phyloP scores from a whole-genome alignment of 2,113 vertebrate species.

The Candoia aspera region DNA sequence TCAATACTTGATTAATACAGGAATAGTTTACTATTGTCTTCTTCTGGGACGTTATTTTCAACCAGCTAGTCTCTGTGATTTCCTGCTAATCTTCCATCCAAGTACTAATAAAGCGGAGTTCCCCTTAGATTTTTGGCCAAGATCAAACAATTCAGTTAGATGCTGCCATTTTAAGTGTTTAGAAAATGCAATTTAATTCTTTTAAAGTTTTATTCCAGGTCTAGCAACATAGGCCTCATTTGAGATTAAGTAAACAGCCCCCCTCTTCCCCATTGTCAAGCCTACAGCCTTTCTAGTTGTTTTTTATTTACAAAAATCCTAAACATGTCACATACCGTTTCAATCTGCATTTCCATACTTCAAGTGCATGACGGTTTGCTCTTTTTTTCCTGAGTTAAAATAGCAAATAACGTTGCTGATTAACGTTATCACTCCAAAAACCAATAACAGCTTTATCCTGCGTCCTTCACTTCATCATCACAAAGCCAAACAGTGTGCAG shows the following conservation, averaged over 20 bases:
- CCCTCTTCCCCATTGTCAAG: neutral
- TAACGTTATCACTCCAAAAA: conserved; percentile 46
- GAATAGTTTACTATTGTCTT: neutral
- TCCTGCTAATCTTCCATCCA: neutral
- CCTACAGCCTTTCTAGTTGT: neutral
- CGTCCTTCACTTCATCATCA: conserved; percentile 10
- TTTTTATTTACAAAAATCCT: neutral
- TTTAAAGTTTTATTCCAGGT: neutral
- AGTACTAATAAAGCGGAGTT: neutral
- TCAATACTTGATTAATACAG: neutral
- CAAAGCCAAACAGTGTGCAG: conserved; percentile 31
- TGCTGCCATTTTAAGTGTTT: neutral
- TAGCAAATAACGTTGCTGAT: conserved; percentile 35
- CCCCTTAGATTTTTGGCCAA: neutral
- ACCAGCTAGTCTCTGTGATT: neutral
- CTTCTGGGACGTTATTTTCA: neutral
- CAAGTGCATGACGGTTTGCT: conserved; percentile 22
- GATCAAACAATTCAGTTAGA: neutral
- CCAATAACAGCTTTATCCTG: conserved; percentile 40
- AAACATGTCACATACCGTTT: neutral
- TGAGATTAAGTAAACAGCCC: neutral
- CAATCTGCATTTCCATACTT: conserved; percentile 26
- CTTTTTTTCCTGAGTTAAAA: conserved; percentile 24
- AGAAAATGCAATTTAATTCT: neutral
- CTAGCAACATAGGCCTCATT: neutral